Percentiles rank a stretch among this genome's conserved stretches.
Evolutionary conservation across 2,113 vertebrate genomes (phyloP).

Genomic region (Chionomys nivalis): DNA sequence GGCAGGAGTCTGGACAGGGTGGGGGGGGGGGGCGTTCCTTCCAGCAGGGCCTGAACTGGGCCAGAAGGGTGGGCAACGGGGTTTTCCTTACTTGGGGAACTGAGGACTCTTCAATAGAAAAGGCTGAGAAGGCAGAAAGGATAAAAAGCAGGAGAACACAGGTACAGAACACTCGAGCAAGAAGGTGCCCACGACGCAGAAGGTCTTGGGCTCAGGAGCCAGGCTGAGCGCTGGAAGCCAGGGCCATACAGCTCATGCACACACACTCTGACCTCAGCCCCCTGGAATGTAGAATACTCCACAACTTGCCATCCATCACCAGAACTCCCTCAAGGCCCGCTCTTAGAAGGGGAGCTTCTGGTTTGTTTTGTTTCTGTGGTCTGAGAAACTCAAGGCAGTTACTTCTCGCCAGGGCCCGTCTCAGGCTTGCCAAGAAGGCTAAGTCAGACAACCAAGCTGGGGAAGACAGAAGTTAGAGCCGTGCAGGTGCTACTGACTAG

Average conservation of each 20-base stretch:
- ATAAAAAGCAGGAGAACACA: background rate
- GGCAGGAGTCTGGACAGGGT: conserved; percentile 82
- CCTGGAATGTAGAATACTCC: conserved; percentile 64
- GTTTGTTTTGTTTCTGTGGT: conserved; percentile 17
- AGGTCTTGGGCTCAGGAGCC: background rate
- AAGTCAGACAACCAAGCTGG: background rate
- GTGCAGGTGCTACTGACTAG: background rate
- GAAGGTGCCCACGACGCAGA: background rate
- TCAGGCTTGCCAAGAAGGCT: background rate
- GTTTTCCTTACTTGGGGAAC: conserved; percentile 1
- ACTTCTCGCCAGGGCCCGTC: conserved; percentile 20
- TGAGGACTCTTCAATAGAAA: background rate
- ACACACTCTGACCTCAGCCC: conserved; percentile 62
- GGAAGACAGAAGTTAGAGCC: background rate
- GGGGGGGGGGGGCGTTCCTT: conserved; percentile 71
- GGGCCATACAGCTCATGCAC: background rate
- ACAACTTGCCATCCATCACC: conserved; percentile 50
- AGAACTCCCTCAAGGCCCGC: conserved; percentile 15
- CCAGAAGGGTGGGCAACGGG: conserved; percentile 69
- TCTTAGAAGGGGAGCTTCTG: background rate
- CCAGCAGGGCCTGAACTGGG: conserved; percentile 11
- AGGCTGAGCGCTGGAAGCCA: background rate
- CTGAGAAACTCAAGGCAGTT: conserved; percentile 24
- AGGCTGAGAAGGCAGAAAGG: background rate
- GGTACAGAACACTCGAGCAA: background rate